Conservation (phyloP, 2,797 vertebrate species). For the Spinibarbus caldwelli region DNA sequence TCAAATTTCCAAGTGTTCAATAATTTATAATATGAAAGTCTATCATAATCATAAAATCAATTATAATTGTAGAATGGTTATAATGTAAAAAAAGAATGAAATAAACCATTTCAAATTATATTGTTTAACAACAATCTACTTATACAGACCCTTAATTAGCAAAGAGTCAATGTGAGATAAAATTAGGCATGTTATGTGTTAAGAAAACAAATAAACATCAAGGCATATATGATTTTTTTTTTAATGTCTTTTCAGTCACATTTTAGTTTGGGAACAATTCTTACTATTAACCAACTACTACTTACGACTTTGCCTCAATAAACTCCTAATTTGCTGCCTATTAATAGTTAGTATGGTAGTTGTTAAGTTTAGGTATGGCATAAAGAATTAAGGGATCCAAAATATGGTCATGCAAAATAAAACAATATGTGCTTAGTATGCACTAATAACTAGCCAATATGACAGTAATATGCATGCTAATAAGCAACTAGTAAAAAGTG, state of each 20-base stretch:
- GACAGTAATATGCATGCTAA: background rate
- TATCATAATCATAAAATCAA: background rate
- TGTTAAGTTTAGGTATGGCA: background rate
- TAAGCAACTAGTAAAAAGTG: background rate
- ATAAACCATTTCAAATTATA: background rate
- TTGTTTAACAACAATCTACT: background rate
- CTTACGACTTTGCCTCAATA: background rate
- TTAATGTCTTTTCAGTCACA: slow-evolving; percentile 55
- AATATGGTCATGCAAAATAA: too few relatives aligned
- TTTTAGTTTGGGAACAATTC: background rate
- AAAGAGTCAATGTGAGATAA: background rate
- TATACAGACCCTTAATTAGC: background rate
- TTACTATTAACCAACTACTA: too few relatives aligned
- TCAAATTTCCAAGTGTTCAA: background rate
- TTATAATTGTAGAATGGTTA: background rate
- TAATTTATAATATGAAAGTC: too few relatives aligned
- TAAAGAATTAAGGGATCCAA: background rate
- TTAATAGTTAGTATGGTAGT: background rate
- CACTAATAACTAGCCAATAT: background rate
- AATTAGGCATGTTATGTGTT: background rate
- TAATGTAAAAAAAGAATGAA: background rate
- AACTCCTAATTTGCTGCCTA: background rate
- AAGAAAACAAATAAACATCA: background rate
- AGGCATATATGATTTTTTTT: background rate
- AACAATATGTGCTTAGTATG: background rate